Conservation (phyloP, 2,888 invertebrate genomes). For the Napeogenes sylphis region DNA sequence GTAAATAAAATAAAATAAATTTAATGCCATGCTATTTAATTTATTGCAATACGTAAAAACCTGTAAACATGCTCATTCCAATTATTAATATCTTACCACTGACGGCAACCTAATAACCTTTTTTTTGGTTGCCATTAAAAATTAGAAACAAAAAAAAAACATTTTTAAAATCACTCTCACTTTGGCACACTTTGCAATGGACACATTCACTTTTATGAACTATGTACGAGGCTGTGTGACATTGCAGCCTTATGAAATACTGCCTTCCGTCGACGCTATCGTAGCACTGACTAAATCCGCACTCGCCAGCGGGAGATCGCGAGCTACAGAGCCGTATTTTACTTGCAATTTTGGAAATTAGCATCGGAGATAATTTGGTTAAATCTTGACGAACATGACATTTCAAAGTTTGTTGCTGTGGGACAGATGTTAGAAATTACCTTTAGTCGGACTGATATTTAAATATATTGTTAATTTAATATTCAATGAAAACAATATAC, state of each 20-base stretch:
- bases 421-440: not conserved
- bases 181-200: conserved; percentile 13
- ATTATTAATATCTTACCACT: conserved; percentile 59
- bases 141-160: conserved; percentile 16
- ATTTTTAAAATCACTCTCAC: conserved; percentile 25
- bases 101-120: conserved; percentile 72
- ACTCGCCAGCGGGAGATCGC: conserved; percentile 16
- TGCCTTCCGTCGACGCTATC: conserved; percentile 48
- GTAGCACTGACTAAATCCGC: conserved; percentile 56
- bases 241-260: conserved; percentile 33
- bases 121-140: conserved; percentile 61
- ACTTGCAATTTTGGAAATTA: conserved; percentile 11
- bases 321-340: conserved; percentile 17
- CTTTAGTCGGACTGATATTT: too few relatives aligned
- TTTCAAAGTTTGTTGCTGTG: not conserved
- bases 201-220: conserved; percentile 10
- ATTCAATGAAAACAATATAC: too few relatives aligned
- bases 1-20: conserved; percentile 9
- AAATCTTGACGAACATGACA: not conserved
- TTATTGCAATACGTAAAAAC: conserved; percentile 55
- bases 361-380: not conserved
- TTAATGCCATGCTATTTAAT: conserved; percentile 21
- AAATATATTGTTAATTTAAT: too few relatives aligned
- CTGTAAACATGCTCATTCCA: conserved; percentile 65
- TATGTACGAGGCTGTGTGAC: not conserved